Percentiles rank a stretch among this genome's conserved stretches.
Evolutionary conservation across 1,140 invertebrate species (phyloP).

Genomic region (Bombus pascuorum): DNA sequence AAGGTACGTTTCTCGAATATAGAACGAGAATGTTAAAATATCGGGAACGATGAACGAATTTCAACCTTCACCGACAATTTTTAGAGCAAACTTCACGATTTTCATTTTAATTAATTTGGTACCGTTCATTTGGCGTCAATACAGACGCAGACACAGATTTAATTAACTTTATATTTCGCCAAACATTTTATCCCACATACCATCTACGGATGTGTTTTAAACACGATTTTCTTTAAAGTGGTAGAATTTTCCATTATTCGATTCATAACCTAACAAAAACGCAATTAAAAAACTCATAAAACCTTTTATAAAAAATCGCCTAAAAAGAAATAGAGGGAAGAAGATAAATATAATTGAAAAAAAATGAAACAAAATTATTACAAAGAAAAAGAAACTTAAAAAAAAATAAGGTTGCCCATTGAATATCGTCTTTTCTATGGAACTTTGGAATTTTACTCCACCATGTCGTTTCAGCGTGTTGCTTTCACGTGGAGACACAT

Average conservation of each 20-base stretch:
- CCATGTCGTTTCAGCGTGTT: neutral
- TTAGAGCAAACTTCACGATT: slow-evolving; percentile 15
- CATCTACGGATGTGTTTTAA: neutral
- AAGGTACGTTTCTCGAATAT: neutral
- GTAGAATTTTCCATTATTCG: neutral
- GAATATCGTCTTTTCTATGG: neutral
- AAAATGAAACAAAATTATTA: too few relatives aligned
- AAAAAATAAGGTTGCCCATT: too few relatives aligned
- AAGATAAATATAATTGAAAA: neutral
- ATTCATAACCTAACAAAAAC: neutral
- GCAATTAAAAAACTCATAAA: neutral
- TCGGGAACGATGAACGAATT: neutral
- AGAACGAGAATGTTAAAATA: too few relatives aligned
- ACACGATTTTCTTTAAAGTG: neutral
- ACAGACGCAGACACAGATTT: slow-evolving; percentile 5
- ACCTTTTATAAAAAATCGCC: neutral
- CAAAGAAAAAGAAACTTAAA: neutral
- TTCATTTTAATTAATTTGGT: slow-evolving; percentile 24
- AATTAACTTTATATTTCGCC: slow-evolving; percentile 27
- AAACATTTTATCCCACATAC: slow-evolving; percentile 1
- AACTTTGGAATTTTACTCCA: neutral
- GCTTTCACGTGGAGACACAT: slow-evolving; percentile 33
- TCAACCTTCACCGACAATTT: neutral
- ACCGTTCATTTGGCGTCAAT: slow-evolving; percentile 8
- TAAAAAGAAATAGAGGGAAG: too few relatives aligned